Base-by-base conservation (phyloP, 1,140 invertebrate species). In the Periplaneta americana region DNA sequence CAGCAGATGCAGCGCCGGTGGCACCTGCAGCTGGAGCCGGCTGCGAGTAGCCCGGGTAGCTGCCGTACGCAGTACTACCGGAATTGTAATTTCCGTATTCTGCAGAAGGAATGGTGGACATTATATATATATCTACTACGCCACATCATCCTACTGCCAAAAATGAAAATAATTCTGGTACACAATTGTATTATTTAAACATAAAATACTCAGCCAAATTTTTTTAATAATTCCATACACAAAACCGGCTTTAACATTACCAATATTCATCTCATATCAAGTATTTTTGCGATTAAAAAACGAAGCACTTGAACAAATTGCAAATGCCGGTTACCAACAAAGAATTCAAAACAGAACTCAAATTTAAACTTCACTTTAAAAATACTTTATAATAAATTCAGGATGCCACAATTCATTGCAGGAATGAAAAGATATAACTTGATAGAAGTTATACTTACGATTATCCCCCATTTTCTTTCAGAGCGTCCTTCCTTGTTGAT, bases 1-100 rank as follows among this genome's bases (percentile, higher is more conserved):
- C 75, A 18, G 31, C 82, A 22, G 78, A 17, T 39, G 78, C 48
- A n/a, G 34, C 78, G 13, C 74, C 82, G 18, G 78, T 57, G 22
- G 79, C 78, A 34, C 75, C 81, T 66, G 75, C 74, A 0, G 80
- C 80, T 57, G 82, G 82, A 15, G 80, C 82, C 9, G 82, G 74
- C 39, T 83, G 82, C 17, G 82, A 77, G 48, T 83, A 83, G n/a
- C 82, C 82, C 4, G 80, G 57, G 37, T 83, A 83, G 34, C 77
- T 66, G 6, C 82, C 82, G 74, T 83, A 83, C 32, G 74, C 74
- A n/a, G 37, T 76, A 28, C 74, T 75, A 37, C 82, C 76, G 11
- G 77, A 36, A 81, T 79, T 79, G 75, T 83, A 83, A 74, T 33
- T 78, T 35, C 82, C 80, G 78, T 83, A 83, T 22, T 83, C 82